Percentiles rank a stretch among this genome's conserved stretches.
These are phyloP conservation scores for Enteromius radiatus DNA, from an alignment of 2,797 vertebrate species.

Conservation along the genomic window DNA sequence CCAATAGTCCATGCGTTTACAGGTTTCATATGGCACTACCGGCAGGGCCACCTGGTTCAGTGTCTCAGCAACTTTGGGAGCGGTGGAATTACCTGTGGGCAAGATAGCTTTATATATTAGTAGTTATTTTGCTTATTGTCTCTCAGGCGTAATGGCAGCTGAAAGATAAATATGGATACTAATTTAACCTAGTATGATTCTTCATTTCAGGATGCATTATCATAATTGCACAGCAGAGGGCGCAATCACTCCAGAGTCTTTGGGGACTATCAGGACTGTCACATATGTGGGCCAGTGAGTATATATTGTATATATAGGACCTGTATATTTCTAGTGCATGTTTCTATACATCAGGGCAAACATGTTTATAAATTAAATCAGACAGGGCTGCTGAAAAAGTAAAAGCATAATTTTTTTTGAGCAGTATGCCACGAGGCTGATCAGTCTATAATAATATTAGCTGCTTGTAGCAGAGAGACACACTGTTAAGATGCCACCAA, in stretches of 20 bases:
- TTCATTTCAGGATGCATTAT: neutral
- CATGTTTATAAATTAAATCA: neutral
- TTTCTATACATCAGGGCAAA: slow-evolving; percentile 5
- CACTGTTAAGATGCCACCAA: neutral
- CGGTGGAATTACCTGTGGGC: slow-evolving; percentile 72
- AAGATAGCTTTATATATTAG: slow-evolving; percentile 3
- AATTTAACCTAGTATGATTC: neutral
- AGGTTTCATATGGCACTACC: slow-evolving; percentile 76
- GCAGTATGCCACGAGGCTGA: too few species aligned
- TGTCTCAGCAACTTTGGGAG: slow-evolving; percentile 72
- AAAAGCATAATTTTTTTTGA: neutral
- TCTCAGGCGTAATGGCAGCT: neutral
- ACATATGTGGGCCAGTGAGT: neutral
- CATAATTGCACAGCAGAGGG: slow-evolving; percentile 30
- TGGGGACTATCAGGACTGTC: neutral
- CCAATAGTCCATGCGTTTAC: slow-evolving; percentile 81
- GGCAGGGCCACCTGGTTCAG: slow-evolving; percentile 82
- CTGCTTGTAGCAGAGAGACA: neutral
- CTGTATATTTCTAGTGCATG: neutral
- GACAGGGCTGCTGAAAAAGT: neutral
- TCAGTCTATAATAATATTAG: neutral
- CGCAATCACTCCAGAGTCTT: slow-evolving; percentile 8
- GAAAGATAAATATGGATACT: neutral
- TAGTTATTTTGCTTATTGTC: neutral
- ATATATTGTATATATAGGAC: neutral